phyloP scores from a whole-genome alignment of 1,140 invertebrate species.

The Drosophila lacteicornis region DNA sequence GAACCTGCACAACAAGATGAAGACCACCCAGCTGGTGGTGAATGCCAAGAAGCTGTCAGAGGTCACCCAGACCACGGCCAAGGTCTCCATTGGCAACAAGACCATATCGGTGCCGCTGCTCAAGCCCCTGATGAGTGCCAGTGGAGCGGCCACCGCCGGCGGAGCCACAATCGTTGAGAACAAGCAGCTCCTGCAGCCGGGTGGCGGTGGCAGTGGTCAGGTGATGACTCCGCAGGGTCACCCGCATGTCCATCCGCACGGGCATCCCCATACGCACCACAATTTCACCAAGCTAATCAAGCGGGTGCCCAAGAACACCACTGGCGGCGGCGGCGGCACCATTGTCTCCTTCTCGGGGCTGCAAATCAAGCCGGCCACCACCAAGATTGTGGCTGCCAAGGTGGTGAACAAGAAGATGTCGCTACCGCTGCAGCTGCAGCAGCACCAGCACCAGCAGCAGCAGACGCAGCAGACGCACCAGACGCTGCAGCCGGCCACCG shows the following conservation, averaged over 20 bases:
- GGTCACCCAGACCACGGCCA: slow-evolving; percentile 80
- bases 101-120: slow-evolving; percentile 87
- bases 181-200: slow-evolving; percentile 53
- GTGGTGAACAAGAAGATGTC: slow-evolving; percentile 77
- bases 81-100: slow-evolving; percentile 87
- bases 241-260: slow-evolving; percentile 41
- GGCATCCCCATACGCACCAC: slow-evolving; percentile 46
- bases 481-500: slow-evolving; percentile 80
- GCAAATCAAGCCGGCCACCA: slow-evolving; percentile 75
- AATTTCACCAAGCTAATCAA: slow-evolving; percentile 70
- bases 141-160: slow-evolving; percentile 56
- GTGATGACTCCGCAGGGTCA: slow-evolving; percentile 36
- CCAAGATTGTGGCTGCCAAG: slow-evolving; percentile 78
- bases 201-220: slow-evolving; percentile 31
- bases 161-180: slow-evolving; percentile 69
- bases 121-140: slow-evolving; percentile 84
- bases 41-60: slow-evolving; percentile 75
- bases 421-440: slow-evolving; percentile 73
- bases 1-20: slow-evolving; percentile 64
- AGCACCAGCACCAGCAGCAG: slow-evolving; percentile 79
- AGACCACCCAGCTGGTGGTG: slow-evolving; percentile 68
- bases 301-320: slow-evolving; percentile 69
- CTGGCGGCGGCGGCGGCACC: slow-evolving; percentile 34
- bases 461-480: slow-evolving; percentile 56
- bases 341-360: slow-evolving; percentile 76